Evolutionary conservation across 1,140 invertebrate genomes (phyloP).

Genomic region (Ganaspis sp.): DNA sequence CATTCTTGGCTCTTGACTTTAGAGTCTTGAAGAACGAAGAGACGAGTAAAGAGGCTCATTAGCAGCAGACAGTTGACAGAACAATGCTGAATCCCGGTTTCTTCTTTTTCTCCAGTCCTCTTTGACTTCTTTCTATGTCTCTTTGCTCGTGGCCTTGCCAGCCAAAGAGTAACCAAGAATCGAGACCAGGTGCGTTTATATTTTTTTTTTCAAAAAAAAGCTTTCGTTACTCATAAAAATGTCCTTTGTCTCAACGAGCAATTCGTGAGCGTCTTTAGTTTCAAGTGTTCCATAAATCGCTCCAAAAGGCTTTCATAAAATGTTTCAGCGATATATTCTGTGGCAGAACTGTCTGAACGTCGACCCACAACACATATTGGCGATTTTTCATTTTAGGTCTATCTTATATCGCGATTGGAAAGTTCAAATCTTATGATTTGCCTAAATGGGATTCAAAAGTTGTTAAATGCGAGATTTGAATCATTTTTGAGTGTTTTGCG

Average conservation of each 20-base stretch:
- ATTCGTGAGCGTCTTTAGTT: neutral
- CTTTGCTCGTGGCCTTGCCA: conserved; percentile 18
- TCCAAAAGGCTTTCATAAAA: conserved; percentile 12
- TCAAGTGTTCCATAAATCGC: conserved; percentile 3
- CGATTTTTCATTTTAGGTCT: neutral
- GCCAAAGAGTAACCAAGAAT: neutral
- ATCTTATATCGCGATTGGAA: neutral
- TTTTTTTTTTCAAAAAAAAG: neutral
- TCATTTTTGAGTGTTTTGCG: too few species aligned
- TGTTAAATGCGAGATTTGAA: too few species aligned
- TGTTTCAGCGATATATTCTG: neutral
- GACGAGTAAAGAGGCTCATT: conserved; percentile 12
- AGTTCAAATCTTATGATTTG: neutral
- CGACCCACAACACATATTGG: neutral
- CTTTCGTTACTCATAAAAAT: conserved; percentile 28
- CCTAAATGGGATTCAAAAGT: too few species aligned
- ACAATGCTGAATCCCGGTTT: conserved; percentile 20
- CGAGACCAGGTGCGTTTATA: conserved; percentile 17
- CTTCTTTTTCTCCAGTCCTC: neutral
- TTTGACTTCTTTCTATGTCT: neutral
- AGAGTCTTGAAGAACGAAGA: conserved; percentile 11
- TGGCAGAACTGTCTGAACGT: neutral
- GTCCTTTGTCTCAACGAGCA: conserved; percentile 17
- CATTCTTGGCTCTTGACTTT: conserved; percentile 22
- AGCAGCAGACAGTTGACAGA: conserved; percentile 25